Conservation (phyloP, 30 jellyfish, hydroid and myxozoan genomes). For the Mastigias papua region DNA sequence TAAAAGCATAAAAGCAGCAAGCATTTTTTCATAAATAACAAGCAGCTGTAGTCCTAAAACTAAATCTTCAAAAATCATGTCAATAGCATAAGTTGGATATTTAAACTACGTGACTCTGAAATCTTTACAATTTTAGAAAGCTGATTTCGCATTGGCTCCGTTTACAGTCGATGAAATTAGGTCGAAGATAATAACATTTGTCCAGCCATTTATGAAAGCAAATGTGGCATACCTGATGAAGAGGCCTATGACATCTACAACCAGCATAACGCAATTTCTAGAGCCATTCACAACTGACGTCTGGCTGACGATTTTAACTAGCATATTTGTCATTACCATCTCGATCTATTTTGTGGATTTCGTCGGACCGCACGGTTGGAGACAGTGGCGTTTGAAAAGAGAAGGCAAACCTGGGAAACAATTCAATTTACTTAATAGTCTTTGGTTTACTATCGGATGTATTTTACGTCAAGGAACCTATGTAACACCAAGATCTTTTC, state of each 20-base stretch:
- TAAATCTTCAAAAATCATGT: no score
- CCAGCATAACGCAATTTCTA: constrained; percentile 37
- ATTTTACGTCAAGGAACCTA: constrained; percentile 40
- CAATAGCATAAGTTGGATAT: no score
- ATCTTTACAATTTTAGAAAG: constrained; percentile 21
- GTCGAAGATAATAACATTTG: constrained; percentile 36
- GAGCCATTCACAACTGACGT: constrained; percentile 50
- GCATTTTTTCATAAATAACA: no score
- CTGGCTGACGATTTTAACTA: constrained; percentile 25
- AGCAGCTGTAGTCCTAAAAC: no score
- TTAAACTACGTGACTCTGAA: no score
- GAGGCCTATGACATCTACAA: background rate
- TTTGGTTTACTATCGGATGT: constrained; percentile 54
- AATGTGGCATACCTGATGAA: constrained; percentile 36
- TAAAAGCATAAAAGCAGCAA: no score
- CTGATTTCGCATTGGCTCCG: constrained; percentile 51
- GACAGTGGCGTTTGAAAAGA: constrained; percentile 18
- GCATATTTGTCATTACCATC: constrained; percentile 37
- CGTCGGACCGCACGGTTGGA: constrained; percentile 44
- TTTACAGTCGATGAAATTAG: constrained; percentile 54
- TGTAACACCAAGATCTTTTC: constrained; percentile 29
- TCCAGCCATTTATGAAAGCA: constrained; percentile 47
- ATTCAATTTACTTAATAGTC: constrained; percentile 29
- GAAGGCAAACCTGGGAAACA: constrained; percentile 39
- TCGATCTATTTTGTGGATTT: constrained; percentile 40